Percentiles rank a stretch among this genome's conserved stretches.
phyloP scores from a whole-genome alignment of 2,888 invertebrate species.

The Catocala fraxini region DNA sequence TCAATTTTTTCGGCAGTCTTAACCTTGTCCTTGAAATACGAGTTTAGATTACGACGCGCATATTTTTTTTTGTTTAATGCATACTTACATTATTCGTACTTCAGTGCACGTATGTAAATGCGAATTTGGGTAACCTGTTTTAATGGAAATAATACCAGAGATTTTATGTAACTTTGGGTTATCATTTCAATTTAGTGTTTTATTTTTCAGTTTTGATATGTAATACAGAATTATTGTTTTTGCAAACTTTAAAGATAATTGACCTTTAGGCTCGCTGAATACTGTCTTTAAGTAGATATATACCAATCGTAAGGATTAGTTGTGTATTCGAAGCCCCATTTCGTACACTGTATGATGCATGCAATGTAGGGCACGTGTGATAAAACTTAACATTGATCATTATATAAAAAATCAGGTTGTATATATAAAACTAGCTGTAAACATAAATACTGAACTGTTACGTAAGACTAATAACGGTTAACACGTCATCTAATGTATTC shows the following conservation, averaged over 20 bases:
- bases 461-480: constrained; percentile 21
- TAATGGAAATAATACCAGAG: constrained; percentile 26
- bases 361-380: too few species aligned
- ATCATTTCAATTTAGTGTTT: not conserved
- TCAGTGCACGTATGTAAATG: constrained; percentile 39
- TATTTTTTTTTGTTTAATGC: constrained; percentile 54
- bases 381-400: too few species aligned
- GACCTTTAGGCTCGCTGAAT: too few species aligned
- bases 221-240: not conserved
- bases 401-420: too few species aligned
- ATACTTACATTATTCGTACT: constrained; percentile 44
- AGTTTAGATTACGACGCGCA: constrained; percentile 82
- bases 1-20: constrained; percentile 78
- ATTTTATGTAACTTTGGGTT: constrained; percentile 8
- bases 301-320: too few species aligned
- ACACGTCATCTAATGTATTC: constrained; percentile 38
- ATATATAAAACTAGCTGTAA: too few species aligned
- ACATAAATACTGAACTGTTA: not conserved
- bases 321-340: too few species aligned
- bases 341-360: too few species aligned
- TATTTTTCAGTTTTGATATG: not conserved
- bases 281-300: too few species aligned
- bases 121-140: constrained; percentile 38
- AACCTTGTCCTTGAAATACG: constrained; percentile 85
- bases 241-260: too few species aligned